phyloP scores from a whole-genome alignment of 2,888 invertebrate species.

The Pammene fasciana region DNA sequence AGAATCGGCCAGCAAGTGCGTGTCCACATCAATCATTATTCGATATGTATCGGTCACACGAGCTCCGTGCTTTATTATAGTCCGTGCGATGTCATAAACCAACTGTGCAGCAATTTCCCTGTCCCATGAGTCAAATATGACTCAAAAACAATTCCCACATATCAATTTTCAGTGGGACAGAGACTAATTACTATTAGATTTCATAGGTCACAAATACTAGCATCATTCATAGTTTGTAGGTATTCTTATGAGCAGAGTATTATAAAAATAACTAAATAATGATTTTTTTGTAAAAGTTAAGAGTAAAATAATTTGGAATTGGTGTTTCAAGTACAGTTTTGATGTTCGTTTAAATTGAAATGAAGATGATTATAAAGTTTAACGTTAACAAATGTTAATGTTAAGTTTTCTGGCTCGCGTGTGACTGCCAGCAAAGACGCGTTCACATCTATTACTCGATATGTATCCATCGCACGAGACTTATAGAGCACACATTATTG shows the following conservation, averaged over 20 bases:
- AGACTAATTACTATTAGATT: too few species aligned
- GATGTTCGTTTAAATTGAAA: too few species aligned
- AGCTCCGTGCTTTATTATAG: conserved; percentile 39
- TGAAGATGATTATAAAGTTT: too few species aligned
- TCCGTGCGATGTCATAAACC: conserved; percentile 7
- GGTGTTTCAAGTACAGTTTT: too few species aligned
- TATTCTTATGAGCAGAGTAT: too few species aligned
- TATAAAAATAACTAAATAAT: too few species aligned
- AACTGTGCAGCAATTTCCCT: conserved; percentile 5
- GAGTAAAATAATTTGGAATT: too few species aligned
- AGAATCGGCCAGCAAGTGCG: conserved; percentile 69
- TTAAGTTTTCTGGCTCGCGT: neutral
- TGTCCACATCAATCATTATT: conserved; percentile 73
- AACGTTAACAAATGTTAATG: neutral
- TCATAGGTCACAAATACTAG: too few species aligned
- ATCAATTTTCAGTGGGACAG: neutral
- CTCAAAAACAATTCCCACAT: neutral
- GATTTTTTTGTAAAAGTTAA: too few species aligned
- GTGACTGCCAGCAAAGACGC: neutral
- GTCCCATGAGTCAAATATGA: conserved; percentile 27
- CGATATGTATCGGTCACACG: conserved; percentile 76
- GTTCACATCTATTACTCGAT: conserved; percentile 6
- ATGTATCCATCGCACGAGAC: neutral
- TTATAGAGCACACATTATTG: neutral
- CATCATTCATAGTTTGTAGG: too few species aligned